Conservation (phyloP, 2,113 vertebrate genomes). For the Otis tarda region DNA sequence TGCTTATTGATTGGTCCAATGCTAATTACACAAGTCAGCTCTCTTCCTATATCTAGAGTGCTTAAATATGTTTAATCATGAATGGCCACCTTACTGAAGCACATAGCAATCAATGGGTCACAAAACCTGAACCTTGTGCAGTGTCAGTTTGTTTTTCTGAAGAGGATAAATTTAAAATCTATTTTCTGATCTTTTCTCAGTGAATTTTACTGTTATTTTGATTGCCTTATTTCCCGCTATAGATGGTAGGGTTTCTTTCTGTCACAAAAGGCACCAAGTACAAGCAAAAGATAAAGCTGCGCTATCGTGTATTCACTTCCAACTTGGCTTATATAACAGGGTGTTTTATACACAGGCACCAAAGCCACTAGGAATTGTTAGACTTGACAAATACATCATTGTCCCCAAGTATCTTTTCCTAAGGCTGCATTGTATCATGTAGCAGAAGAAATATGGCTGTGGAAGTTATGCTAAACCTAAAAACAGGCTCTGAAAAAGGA, state of each 20-base stretch:
- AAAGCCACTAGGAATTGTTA: not conserved
- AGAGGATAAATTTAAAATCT: not conserved
- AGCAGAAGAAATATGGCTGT: not conserved
- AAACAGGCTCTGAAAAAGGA: not conserved
- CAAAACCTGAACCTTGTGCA: not conserved
- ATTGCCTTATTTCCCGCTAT: not conserved
- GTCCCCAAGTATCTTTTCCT: not conserved
- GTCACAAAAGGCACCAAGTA: not conserved
- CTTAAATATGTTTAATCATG: not conserved
- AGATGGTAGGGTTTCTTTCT: accelerated
- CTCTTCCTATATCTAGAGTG: not conserved
- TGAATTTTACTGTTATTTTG: not conserved
- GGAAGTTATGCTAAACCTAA: not conserved
- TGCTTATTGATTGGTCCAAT: not conserved
- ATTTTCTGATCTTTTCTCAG: not conserved
- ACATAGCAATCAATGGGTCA: not conserved
- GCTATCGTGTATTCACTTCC: not conserved
- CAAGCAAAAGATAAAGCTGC: not conserved
- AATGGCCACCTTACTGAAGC: not conserved
- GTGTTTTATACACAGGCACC: not conserved
- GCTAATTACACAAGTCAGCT: not conserved
- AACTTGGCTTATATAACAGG: not conserved
- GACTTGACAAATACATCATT: not conserved
- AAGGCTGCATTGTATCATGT: not conserved
- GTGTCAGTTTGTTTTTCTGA: not conserved